Evolutionary conservation across 2,113 vertebrate species (phyloP).

Genomic region (Zosterops lateralis): DNA sequence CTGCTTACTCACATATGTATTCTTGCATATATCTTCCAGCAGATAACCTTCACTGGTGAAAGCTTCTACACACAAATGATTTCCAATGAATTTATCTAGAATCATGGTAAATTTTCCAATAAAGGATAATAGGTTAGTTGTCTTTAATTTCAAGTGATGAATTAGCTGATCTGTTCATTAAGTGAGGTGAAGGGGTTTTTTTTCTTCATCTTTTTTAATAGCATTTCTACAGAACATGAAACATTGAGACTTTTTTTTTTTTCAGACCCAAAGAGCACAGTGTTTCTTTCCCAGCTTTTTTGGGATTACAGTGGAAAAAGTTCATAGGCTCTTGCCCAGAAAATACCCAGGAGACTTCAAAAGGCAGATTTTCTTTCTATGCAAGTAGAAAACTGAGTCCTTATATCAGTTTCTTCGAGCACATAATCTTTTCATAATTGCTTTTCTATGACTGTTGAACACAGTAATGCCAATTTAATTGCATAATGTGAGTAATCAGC

Average conservation of each 20-base stretch:
- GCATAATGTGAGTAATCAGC: constrained; percentile 69
- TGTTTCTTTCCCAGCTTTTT: neutral
- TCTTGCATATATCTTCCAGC: neutral
- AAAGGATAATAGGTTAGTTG: neutral
- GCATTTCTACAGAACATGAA: neutral
- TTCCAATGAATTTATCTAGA: neutral
- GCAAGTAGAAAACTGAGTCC: neutral
- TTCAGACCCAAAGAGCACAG: neutral
- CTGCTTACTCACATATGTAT: neutral
- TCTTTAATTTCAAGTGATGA: neutral
- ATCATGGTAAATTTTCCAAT: neutral
- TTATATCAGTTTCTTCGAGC: neutral
- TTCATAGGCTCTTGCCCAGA: neutral
- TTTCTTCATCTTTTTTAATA: neutral
- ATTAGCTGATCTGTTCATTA: neutral
- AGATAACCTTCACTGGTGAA: neutral
- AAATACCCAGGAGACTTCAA: neutral
- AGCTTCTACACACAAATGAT: neutral
- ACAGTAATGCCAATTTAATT: constrained; percentile 46
- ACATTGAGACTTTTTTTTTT: neutral
- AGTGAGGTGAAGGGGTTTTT: neutral
- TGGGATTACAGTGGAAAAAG: neutral
- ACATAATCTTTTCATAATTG: constrained; percentile 24
- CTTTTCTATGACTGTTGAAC: constrained; percentile 54
- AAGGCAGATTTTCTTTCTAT: constrained; percentile 5